Conservation (phyloP, 2,797 vertebrate genomes). For the Semotilus atromaculatus region DNA sequence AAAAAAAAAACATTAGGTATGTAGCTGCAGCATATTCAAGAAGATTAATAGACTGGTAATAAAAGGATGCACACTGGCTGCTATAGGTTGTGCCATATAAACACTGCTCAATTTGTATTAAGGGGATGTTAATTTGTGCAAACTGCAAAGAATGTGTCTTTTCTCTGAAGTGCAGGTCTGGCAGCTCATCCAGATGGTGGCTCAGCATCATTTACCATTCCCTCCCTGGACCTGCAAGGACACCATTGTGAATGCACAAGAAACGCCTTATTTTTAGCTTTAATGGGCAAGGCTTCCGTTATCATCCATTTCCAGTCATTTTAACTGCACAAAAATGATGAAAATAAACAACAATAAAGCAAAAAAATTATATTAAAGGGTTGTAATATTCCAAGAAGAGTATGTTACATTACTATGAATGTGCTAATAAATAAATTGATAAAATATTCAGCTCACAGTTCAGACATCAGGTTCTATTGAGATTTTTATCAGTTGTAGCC, state of each 20-base stretch:
- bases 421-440: no score
- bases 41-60: background rate
- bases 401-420: no score
- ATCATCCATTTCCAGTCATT: background rate
- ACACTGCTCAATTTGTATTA: background rate
- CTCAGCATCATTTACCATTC: conserved; percentile 11
- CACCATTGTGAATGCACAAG: conserved; percentile 19
- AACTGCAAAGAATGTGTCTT: conserved; percentile 2
- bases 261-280: background rate
- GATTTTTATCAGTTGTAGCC: no score
- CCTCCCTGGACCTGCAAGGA: conserved; percentile 6
- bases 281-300: background rate
- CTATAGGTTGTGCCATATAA: background rate
- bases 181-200: conserved; percentile 26
- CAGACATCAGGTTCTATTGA: no score
- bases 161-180: conserved; percentile 5
- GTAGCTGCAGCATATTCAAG: background rate
- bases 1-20: background rate
- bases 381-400: no score
- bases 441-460: no score
- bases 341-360: no score
- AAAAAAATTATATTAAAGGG: no score
- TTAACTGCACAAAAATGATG: background rate
- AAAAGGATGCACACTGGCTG: background rate
- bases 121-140: background rate